Base-by-base conservation (phyloP, 1,140 invertebrate genomes). In the Fopius arisanus region DNA sequence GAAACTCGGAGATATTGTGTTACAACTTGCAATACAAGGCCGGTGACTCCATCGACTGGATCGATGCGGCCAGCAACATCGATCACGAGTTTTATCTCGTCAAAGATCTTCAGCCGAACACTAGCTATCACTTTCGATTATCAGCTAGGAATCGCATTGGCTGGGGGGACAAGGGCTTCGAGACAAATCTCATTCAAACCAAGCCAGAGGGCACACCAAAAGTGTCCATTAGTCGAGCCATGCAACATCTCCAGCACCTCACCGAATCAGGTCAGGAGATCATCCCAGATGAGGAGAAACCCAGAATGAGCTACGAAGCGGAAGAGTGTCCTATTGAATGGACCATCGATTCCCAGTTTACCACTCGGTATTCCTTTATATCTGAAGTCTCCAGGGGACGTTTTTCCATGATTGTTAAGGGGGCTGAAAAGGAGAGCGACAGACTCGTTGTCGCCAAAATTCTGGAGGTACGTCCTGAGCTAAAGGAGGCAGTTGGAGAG, bases 11-110 rank as follows among this genome's bases (percentile, higher is more conserved):
- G 0, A 93, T 97, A 5, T 78, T 95, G 6, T 96, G 94, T 79
- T 98, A 98, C 84, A 91, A 91, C 75, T 88, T 98, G 3, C 95
- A 98, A 83, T 93, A 92, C 78, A 94, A 95, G 81, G 89, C 90
- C 76, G 90, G 90, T 41, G 94, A 94, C 80, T 92, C 92, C 21
- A 89, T 93, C 21, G 92, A 95, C 23, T 99, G 98, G 98, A 92
- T 90, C n/a, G 92, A 93, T 16, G 91, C 96, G 2, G 93, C 93
- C 3, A 92, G 93, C 71, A 96, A 97, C 78, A 97, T 98, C 59
- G 95, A 96, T 82, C 96, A 98, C 80, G 97, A 99, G 83, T 97
- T 97, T 84, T 98, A 93, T 79, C 85, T 98, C 0, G 90, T 98
- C 0, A 90, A 91, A 76, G 91, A 94, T 75, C 89, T 99, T 2